Evolutionary conservation across 2,888 invertebrate genomes (phyloP).

Genomic region (Scotopteryx bipunctaria): DNA sequence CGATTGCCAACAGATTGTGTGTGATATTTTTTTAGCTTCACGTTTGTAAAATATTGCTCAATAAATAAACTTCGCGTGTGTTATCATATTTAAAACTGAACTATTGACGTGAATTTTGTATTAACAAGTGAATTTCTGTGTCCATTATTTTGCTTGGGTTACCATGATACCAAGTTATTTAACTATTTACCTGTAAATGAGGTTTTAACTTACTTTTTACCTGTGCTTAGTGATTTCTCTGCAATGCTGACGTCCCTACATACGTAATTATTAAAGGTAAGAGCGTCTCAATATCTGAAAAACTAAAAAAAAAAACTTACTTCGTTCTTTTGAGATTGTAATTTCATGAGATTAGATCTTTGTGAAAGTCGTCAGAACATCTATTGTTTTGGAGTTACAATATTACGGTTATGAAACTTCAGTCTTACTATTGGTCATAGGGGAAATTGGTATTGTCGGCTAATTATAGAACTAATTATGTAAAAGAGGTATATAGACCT

Average conservation of each 20-base stretch:
- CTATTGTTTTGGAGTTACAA: constrained; percentile 47
- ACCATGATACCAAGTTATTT: constrained; percentile 51
- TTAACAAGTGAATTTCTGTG: constrained; percentile 53
- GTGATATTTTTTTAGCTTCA: constrained; percentile 47
- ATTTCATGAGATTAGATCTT: constrained; percentile 41
- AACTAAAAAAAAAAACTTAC: constrained; percentile 9
- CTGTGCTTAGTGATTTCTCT: constrained; percentile 56
- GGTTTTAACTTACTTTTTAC: constrained; percentile 52
- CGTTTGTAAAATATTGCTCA: constrained; percentile 45
- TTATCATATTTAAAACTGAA: constrained; percentile 46
- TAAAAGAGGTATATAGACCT: not conserved
- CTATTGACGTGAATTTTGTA: constrained; percentile 43
- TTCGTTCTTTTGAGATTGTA: constrained; percentile 33
- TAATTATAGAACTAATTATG: not conserved
- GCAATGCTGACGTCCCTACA: constrained; percentile 50
- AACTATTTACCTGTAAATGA: constrained; percentile 57
- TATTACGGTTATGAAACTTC: constrained; percentile 39
- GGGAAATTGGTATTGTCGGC: constrained; percentile 17
- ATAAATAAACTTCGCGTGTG: constrained; percentile 45
- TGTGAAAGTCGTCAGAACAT: constrained; percentile 51
- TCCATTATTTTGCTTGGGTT: constrained; percentile 54
- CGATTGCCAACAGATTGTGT: constrained; percentile 59
- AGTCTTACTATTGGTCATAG: constrained; percentile 6
- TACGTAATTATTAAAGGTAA: constrained; percentile 59
- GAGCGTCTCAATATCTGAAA: constrained; percentile 46